These are phyloP conservation scores for Apamea crenata DNA, from an alignment of 2,888 invertebrate species.

Conservation along the genomic window DNA sequence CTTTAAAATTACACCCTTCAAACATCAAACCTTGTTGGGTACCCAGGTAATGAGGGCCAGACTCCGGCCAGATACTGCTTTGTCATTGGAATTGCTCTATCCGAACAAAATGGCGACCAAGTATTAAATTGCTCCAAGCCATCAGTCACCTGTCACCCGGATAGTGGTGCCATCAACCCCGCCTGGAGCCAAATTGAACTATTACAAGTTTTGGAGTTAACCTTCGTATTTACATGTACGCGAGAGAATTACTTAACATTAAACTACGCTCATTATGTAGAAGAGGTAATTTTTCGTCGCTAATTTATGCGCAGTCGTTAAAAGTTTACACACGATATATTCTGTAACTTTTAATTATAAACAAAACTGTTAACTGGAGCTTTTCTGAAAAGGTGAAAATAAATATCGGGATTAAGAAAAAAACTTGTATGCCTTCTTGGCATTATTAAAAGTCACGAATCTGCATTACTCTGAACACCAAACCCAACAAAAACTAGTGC, in stretches of 20 bases:
- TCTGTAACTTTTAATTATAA: slow-evolving; percentile 6
- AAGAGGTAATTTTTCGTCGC: slow-evolving; percentile 29
- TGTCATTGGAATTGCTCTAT: slow-evolving; percentile 80
- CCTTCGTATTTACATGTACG: slow-evolving; percentile 48
- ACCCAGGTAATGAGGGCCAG: slow-evolving; percentile 67
- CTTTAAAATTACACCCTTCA: slow-evolving; percentile 67
- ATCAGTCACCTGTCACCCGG: slow-evolving; percentile 75
- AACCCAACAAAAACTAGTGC: slow-evolving; percentile 36
- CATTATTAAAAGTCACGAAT: slow-evolving; percentile 18
- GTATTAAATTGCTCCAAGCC: slow-evolving; percentile 76
- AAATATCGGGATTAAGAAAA: background rate
- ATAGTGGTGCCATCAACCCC: slow-evolving; percentile 69
- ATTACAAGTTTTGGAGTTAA: slow-evolving; percentile 61
- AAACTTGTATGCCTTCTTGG: background rate
- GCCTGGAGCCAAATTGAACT: slow-evolving; percentile 71
- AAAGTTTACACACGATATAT: slow-evolving; percentile 14
- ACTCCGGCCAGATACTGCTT: slow-evolving; percentile 75
- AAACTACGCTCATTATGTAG: slow-evolving; percentile 38
- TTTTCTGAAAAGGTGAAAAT: background rate
- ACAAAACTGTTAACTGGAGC: background rate
- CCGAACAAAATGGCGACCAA: slow-evolving; percentile 75
- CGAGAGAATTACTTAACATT: slow-evolving; percentile 33
- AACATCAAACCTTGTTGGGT: slow-evolving; percentile 56
- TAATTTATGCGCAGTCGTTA: slow-evolving; percentile 31
- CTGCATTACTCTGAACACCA: slow-evolving; percentile 5